phyloP scores from a whole-genome alignment of 1,140 invertebrate species.

The Nymphalis io region DNA sequence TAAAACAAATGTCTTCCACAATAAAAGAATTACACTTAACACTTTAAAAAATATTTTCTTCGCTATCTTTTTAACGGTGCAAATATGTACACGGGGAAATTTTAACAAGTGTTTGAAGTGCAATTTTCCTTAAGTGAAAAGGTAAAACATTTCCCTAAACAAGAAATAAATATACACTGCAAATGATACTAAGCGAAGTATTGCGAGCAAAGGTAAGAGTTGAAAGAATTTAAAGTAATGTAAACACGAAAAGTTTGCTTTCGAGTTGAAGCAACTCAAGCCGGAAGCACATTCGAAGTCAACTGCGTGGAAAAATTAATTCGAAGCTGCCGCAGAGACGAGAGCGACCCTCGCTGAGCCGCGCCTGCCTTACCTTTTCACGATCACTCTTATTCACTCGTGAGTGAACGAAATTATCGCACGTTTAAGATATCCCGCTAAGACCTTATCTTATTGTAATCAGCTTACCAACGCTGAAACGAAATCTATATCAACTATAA shows the following conservation, averaged over 20 bases:
- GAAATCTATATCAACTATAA: not conserved
- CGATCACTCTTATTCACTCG: constrained; percentile 53
- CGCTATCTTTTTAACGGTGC: constrained; percentile 38
- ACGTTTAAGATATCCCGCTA: constrained; percentile 15
- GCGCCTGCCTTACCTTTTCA: constrained; percentile 56
- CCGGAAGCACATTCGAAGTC: constrained; percentile 72
- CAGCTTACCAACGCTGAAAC: not conserved
- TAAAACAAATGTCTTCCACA: not conserved
- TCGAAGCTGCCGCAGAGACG: constrained; percentile 61
- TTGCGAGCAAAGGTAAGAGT: constrained; percentile 68
- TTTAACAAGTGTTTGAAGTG: constrained; percentile 60
- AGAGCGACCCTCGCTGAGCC: constrained; percentile 51
- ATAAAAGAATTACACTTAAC: not conserved
- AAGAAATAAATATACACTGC: constrained; percentile 62
- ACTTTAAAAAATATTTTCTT: constrained; percentile 26
- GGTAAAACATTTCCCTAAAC: constrained; percentile 59
- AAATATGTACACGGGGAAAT: constrained; percentile 45
- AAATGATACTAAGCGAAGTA: constrained; percentile 71
- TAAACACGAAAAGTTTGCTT: constrained; percentile 78
- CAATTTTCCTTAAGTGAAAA: constrained; percentile 53
- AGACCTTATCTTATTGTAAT: not conserved
- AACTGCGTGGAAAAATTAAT: constrained; percentile 78
- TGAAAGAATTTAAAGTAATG: constrained; percentile 76
- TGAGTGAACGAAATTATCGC: constrained; percentile 55
- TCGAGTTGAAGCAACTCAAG: constrained; percentile 74